phyloP scores from a whole-genome alignment of 2,888 invertebrate genomes.

The Spodoptera picta region DNA sequence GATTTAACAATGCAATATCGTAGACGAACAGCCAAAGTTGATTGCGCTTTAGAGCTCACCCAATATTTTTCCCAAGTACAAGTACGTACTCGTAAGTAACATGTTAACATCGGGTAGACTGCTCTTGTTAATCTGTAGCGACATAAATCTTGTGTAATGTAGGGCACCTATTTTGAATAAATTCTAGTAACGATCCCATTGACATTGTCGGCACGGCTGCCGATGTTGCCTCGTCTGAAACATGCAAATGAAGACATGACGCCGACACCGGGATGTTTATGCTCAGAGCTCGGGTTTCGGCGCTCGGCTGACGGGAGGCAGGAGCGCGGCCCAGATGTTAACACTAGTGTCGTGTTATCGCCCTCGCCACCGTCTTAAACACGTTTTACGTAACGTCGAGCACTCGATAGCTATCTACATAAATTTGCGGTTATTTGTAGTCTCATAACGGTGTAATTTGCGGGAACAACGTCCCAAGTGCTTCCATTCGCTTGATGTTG shows the following conservation, averaged over 20 bases:
- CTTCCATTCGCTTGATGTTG: conserved; percentile 72
- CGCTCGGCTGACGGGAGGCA: conserved; percentile 40
- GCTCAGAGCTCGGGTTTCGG: conserved; percentile 57
- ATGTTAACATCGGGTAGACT: conserved; percentile 43
- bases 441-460: conserved; percentile 82
- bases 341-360: conserved; percentile 78
- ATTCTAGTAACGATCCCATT: conserved; percentile 74
- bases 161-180: conserved; percentile 70
- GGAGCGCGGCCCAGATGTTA: conserved; percentile 75
- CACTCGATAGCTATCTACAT: conserved; percentile 84
- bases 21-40: conserved; percentile 73
- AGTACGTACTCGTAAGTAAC: conserved; percentile 21
- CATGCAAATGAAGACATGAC: conserved; percentile 86
- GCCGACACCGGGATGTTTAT: conserved; percentile 78
- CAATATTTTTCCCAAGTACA: conserved; percentile 51
- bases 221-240: conserved; percentile 69
- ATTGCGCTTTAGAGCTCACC: conserved; percentile 70
- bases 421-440: conserved; percentile 85
- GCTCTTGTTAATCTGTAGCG: conserved; percentile 51
- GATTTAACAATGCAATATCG: conserved; percentile 79
- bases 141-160: conserved; percentile 53
- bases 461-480: conserved; percentile 73
- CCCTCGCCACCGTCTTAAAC: conserved; percentile 77
- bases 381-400: conserved; percentile 79
- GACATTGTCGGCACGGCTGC: conserved; percentile 73